Evolutionary conservation across 1,140 invertebrate genomes (phyloP), one percentile per base, ranked within the genome.

Genomic region (Drosophila persimilis): DNA sequence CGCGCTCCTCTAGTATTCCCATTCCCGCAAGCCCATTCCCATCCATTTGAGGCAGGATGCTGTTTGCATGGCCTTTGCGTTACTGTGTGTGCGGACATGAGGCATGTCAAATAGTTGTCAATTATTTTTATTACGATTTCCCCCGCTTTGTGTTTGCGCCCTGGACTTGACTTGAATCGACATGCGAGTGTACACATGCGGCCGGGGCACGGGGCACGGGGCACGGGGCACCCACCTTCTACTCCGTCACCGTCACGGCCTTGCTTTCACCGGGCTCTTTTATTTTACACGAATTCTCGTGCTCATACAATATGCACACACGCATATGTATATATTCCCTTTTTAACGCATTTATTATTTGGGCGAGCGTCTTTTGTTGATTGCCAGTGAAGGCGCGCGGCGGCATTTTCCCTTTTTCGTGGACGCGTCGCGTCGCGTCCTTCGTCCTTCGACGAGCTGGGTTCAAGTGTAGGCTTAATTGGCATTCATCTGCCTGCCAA

Each of bases 41-140:
- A 13, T 20, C 8, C n/a, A 46, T 44, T 24, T 57, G 50, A 26
- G n/a, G 8, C 8, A 17, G 51, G 31, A 26, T 39, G 39, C 41
- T 60, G 62, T 67, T 75, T 75, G 64, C 80, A 64, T 80, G 73
- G 64, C 70, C 73, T 74, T 77, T 80, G 73, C 77, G 35, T 39
- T 39, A 4, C 35, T 39, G 67, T 75, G 70, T 73, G 74, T 72
- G 66, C 84, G 83, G 79, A 88, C 83, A 83, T 89, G 84, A 88
- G 83, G 79, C 83, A 88, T 88, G 83, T 88, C 83, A 88, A 88
- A 88, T 88, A 88, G 83, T 88, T 88, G 83, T 88, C 83, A 88
- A 88, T 88, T 88, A 88, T 89, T 88, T 88, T 88, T 88, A 88
- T 88, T 88, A 89, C 83, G 77, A 84, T 83, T 89, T 83, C 71